Evolutionary conservation across 2,113 vertebrate genomes (phyloP).

Genomic region (Otocyon megalotis): DNA sequence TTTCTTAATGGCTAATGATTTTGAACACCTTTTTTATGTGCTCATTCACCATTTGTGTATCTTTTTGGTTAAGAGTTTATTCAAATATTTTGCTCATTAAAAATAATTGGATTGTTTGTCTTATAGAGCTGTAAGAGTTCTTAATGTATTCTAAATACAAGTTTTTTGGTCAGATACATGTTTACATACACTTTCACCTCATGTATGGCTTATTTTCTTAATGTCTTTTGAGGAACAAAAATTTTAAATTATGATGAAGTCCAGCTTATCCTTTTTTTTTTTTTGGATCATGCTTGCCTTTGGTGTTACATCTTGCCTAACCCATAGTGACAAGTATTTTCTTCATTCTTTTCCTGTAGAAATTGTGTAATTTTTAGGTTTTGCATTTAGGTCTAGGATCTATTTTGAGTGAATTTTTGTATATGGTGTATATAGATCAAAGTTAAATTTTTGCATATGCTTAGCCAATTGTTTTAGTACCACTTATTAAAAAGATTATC

Average conservation of each 20-base stretch:
- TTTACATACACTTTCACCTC: neutral
- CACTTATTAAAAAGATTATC: neutral
- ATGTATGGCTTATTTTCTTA: neutral
- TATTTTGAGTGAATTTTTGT: constrained; percentile 3
- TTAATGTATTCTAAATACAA: neutral
- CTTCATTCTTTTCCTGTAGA: neutral
- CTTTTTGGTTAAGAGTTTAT: neutral
- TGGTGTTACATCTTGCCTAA: neutral
- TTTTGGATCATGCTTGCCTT: neutral
- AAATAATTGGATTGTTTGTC: neutral
- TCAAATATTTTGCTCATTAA: neutral
- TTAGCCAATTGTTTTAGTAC: neutral
- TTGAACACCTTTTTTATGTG: neutral
- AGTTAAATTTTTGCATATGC: neutral
- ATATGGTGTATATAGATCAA: neutral
- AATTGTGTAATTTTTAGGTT: neutral
- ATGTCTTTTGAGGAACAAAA: neutral
- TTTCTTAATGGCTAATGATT: neutral
- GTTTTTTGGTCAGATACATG: neutral
- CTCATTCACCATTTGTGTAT: neutral
- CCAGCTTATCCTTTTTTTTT: neutral
- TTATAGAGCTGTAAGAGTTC: neutral
- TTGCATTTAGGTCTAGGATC: neutral
- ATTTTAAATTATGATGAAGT: constrained; percentile 12
- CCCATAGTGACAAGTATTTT: neutral